These are phyloP conservation scores for Sphaerophoria rueppellii DNA, from an alignment of 2,888 invertebrate species.

Conservation along the genomic window DNA sequence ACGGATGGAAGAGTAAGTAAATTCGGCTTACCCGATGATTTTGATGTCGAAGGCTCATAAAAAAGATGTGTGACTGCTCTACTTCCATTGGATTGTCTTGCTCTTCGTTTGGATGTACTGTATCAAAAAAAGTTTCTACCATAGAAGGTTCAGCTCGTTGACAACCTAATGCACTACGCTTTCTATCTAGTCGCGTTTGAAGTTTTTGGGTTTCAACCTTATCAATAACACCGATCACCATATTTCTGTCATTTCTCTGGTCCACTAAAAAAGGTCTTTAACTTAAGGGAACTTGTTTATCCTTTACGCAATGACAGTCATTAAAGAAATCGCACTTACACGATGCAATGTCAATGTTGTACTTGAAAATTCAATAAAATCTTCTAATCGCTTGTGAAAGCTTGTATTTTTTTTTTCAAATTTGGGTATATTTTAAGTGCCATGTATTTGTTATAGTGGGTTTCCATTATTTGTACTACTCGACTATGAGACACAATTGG, in stretches of 20 bases:
- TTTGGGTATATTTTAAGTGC: too few species aligned
- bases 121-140: neutral
- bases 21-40: neutral
- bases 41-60: conserved; percentile 9
- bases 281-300: neutral
- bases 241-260: neutral
- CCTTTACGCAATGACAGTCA: neutral
- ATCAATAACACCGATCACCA: neutral
- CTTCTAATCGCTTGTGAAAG: too few species aligned
- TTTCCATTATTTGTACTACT: too few species aligned
- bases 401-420: too few species aligned
- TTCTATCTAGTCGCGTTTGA: conserved; percentile 1
- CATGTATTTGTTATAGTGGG: too few species aligned
- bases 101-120: neutral
- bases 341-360: too few species aligned
- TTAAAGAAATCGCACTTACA: neutral
- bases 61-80: neutral
- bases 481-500: too few species aligned
- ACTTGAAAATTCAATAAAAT: too few species aligned
- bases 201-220: conserved; percentile 3
- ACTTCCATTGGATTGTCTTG: neutral
- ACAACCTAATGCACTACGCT: neutral
- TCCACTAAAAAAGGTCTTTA: conserved; percentile 4
- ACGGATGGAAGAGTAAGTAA: neutral
- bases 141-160: neutral